A percentile compares a stretch with the other conserved stretches of the same genome.
Conservation (phyloP, 2,113 vertebrate species). For the human (Homo sapiens) region DNA sequence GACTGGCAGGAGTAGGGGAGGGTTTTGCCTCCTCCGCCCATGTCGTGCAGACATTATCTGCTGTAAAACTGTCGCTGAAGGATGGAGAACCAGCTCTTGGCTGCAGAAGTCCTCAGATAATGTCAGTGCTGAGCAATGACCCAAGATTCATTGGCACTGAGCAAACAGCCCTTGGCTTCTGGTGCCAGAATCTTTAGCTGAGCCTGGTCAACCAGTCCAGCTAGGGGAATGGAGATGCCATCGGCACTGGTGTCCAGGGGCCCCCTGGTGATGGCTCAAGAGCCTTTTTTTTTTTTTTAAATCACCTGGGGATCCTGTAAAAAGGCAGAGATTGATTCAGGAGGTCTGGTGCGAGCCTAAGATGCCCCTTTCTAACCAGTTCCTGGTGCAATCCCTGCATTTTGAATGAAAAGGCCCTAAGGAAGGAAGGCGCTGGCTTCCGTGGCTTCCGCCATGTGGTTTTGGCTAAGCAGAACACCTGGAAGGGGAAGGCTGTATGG, state of each 20-base stretch:
- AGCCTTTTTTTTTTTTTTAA: background rate
- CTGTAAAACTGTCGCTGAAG: constrained; percentile 75
- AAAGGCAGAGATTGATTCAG: background rate
- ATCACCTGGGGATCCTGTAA: background rate
- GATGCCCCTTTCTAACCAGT: background rate
- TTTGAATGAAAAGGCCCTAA: background rate
- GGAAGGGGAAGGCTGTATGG: background rate
- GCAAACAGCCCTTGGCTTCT: background rate
- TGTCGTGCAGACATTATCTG: constrained; percentile 71
- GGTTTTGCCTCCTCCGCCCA: background rate
- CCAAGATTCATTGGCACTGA: constrained; percentile 64
- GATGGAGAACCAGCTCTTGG: constrained; percentile 71
- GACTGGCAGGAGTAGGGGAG: background rate
- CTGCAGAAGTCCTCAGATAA: constrained; percentile 76
- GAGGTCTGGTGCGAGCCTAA: background rate
- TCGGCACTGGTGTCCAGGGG: background rate
- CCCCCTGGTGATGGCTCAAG: fast-evolving
- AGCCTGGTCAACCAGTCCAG: background rate
- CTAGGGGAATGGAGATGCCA: background rate
- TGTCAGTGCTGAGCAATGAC: constrained; percentile 59
- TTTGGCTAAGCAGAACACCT: background rate
- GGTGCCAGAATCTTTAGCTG: constrained; percentile 48
- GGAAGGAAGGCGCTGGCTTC: background rate
- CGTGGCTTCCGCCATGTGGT: background rate
- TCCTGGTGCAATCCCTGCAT: background rate